Percentiles rank a stretch among this genome's conserved stretches.
Conservation (phyloP, 2,888 invertebrate genomes). For the Hydraecia micacea region DNA sequence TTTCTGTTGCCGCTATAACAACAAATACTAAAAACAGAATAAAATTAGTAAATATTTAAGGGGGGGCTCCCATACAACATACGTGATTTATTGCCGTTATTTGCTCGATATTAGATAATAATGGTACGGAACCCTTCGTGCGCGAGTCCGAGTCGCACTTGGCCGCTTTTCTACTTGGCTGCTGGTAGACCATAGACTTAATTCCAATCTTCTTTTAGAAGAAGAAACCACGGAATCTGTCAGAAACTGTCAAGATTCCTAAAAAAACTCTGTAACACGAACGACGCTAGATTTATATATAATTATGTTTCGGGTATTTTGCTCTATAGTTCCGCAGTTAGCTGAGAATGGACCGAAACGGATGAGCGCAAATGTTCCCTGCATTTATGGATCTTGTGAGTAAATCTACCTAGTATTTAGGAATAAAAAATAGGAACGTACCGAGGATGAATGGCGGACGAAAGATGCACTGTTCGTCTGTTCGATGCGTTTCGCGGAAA, state of each 20-base stretch:
- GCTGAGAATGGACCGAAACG: slow-evolving; percentile 2
- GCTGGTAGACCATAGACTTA: background rate
- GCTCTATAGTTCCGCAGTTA: slow-evolving; percentile 16
- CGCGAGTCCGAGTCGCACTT: no score
- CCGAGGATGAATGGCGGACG: background rate
- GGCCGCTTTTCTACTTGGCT: slow-evolving; percentile 10
- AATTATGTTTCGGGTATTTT: slow-evolving; percentile 31
- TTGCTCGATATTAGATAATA: no score
- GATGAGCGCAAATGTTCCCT: background rate
- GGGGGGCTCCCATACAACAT: no score
- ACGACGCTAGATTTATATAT: background rate
- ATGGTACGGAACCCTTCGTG: no score
- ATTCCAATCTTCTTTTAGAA: background rate
- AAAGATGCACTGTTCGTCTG: background rate
- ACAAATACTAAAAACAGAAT: no score
- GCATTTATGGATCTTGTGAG: slow-evolving; percentile 19
- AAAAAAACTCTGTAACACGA: background rate
- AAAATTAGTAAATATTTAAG: no score
- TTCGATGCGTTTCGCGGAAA: no score
- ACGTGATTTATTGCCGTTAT: no score
- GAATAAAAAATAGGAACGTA: background rate
- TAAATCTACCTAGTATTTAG: background rate
- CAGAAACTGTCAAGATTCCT: slow-evolving; percentile 7
- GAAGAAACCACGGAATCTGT: background rate
- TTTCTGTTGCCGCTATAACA: no score